Base-by-base conservation (phyloP, 2,888 invertebrate genomes). In the Frankliniella intonsa region DNA sequence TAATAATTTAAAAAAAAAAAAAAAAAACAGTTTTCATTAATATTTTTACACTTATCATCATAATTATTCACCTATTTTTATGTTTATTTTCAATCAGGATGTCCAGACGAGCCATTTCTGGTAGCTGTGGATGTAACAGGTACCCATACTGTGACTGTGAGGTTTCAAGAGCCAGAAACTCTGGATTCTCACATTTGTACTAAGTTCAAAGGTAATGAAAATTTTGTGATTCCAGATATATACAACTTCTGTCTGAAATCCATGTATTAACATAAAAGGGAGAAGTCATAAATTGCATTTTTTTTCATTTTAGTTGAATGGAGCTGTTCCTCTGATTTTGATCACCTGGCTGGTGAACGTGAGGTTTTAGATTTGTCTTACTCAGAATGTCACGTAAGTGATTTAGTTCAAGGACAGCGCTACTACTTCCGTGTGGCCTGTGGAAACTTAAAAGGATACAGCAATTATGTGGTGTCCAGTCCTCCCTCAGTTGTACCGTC, bases 361-460 rank as follows among this genome's bases (percentile, higher is more conserved):
- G 94, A 95, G 86, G 91, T 97, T 80, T 88, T 90, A 82, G 94
- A 95, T 86, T 89, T 93, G 85, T 90, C 92, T 83, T 90, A 90
- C 84, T 88, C 91, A 82, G 90, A 91, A 84, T 91, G 91, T 85
- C 89, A 90, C 83, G 90, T 94, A 83, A 91, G 91, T n/a, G 94
- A 94, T 80, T 90, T 98, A 83, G 92, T 92, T n/a, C 93, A 95
- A 85, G 97, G 97, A 9, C 91, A 94, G 27, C 91, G 94, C 84
- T 98, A 97, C 89, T 96, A 94, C 89, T 95, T 98, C 88, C 91
- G 98, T 83, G 95, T 96, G 0, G 91, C 94, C n/a, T 95, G 96
- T 81, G 97, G 98, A 81, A 98, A 98, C 87, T 90, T 97, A 84
- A 96, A 95, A 87, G 98, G 97, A 0, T 98, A 93, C 91, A 96